Evolutionary conservation across 2,797 vertebrate genomes (phyloP).

Genomic region (Anisognathus igniventris): DNA sequence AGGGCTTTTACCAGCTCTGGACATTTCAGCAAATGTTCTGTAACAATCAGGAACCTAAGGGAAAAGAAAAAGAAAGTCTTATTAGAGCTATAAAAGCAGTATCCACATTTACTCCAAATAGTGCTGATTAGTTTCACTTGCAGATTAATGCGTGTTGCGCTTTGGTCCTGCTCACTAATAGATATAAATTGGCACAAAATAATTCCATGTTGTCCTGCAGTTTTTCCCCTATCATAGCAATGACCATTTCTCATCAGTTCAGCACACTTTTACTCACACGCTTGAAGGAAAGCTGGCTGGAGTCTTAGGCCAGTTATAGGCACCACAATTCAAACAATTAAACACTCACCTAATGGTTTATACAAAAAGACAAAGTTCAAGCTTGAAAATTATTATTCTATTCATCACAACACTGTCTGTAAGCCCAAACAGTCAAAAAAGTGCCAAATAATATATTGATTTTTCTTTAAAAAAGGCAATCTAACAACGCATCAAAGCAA

Average conservation of each 20-base stretch:
- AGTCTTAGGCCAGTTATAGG: background rate
- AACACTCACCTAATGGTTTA: background rate
- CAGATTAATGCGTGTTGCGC: accelerated
- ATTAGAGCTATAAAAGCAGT: background rate
- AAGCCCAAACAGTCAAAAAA: background rate
- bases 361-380: background rate
- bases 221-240: background rate
- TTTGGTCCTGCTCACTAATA: background rate
- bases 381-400: background rate
- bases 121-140: background rate
- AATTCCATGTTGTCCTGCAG: background rate
- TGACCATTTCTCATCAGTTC: background rate
- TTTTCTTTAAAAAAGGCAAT: background rate
- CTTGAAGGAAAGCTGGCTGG: background rate
- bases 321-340: background rate
- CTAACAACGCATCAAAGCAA: background rate
- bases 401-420: background rate
- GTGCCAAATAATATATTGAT: background rate
- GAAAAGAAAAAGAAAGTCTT: background rate
- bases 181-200: background rate
- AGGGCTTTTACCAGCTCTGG: constrained; percentile 83
- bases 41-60: constrained; percentile 88
- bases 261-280: background rate
- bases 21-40: constrained; percentile 88
- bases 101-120: background rate